A percentile compares a stretch with the other conserved stretches of the same genome.
These are phyloP conservation scores for Aphyosemion australe DNA, from an alignment of 2,113 vertebrate genomes.

Conservation along the genomic window DNA sequence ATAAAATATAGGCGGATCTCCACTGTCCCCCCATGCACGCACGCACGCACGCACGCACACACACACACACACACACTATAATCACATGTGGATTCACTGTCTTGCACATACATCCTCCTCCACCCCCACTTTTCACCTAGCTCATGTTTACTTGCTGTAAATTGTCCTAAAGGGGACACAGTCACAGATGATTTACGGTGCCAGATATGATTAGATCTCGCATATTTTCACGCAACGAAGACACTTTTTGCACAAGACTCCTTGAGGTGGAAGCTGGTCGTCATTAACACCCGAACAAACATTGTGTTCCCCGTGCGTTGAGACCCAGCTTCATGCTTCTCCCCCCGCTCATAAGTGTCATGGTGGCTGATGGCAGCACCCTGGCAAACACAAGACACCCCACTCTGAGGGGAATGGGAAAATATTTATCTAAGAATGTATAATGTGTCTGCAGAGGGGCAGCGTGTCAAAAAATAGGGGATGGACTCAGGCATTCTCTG, in stretches of 20 bases:
- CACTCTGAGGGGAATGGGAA: constrained; percentile 38
- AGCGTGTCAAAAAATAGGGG: constrained; percentile 7
- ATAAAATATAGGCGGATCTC: constrained; percentile 26
- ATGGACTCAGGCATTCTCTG: constrained; percentile 15
- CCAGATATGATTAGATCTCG: constrained; percentile 66
- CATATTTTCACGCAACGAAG: constrained; percentile 59
- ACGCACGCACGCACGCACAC: not conserved
- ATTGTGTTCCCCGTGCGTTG: constrained; percentile 36
- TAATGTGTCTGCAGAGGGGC: constrained; percentile 32
- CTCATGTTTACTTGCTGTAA: constrained; percentile 52
- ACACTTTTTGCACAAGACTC: constrained; percentile 39
- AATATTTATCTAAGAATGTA: constrained; percentile 56
- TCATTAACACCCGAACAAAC: constrained; percentile 58
- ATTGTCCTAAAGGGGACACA: constrained; percentile 63
- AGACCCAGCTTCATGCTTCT: constrained; percentile 48
- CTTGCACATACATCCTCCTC: constrained; percentile 20
- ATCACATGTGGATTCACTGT: constrained; percentile 30
- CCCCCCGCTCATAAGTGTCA: constrained; percentile 38
- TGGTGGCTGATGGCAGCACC: constrained; percentile 8
- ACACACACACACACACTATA: constrained; percentile 39
- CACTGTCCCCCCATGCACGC: constrained; percentile 1
- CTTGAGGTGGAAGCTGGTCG: constrained; percentile 57
- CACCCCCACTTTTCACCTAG: constrained; percentile 30
- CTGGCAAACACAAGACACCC: constrained; percentile 35
- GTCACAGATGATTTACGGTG: constrained; percentile 58